phyloP scores from a whole-genome alignment of 2,113 vertebrate genomes.

The Embiotoca jacksoni region DNA sequence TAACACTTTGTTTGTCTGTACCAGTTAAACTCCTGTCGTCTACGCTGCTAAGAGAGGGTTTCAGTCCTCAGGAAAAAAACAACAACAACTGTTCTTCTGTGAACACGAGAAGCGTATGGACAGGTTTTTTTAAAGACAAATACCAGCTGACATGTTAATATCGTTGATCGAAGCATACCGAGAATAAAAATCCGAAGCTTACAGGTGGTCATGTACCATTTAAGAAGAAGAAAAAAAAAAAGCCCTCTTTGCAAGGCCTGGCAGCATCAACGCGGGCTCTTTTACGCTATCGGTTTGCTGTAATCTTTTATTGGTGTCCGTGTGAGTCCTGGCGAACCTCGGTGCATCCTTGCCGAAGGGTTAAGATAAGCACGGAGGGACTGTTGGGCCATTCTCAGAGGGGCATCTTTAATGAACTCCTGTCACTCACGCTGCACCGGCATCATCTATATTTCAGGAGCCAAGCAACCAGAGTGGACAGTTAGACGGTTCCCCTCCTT shows the following conservation, averaged over 20 bases:
- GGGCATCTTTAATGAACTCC: constrained; percentile 68
- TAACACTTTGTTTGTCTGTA: not conserved
- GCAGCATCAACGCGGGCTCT: not conserved
- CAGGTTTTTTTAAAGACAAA: too few species aligned
- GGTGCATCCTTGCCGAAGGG: constrained; percentile 7
- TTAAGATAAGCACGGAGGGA: constrained; percentile 14
- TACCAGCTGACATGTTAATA: too few species aligned
- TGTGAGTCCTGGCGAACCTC: constrained; percentile 12
- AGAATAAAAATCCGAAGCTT: too few species aligned
- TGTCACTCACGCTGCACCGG: constrained; percentile 21
- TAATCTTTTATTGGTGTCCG: constrained; percentile 27
- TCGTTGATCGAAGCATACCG: too few species aligned
- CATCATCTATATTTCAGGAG: constrained; percentile 77
- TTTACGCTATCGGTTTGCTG: not conserved
- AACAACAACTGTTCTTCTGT: not conserved
- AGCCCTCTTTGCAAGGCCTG: not conserved
- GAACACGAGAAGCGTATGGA: not conserved
- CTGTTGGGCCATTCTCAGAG: constrained; percentile 28
- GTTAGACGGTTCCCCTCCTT: not conserved
- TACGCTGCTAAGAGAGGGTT: not conserved
- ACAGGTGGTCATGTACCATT: too few species aligned
- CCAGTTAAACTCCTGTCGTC: not conserved
- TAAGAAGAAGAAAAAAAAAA: not conserved
- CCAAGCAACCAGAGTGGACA: constrained; percentile 45
- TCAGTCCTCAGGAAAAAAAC: not conserved